phyloP scores from a whole-genome alignment of 2,797 vertebrate species.

The Nothura maculosa region DNA sequence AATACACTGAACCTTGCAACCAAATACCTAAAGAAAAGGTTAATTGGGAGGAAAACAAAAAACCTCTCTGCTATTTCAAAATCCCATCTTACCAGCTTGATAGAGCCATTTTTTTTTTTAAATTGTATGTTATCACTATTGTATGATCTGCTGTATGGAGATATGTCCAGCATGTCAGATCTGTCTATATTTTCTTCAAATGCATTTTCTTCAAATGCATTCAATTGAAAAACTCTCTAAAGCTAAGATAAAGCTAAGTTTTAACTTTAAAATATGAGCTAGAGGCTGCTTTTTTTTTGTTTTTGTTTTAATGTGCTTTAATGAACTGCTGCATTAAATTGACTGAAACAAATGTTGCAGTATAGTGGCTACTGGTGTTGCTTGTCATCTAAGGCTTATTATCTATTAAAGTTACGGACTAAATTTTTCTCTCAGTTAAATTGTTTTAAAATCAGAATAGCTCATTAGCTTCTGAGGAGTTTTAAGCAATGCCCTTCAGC shows the following conservation, averaged over 20 bases:
- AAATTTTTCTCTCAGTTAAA: not conserved
- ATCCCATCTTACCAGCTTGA: not conserved
- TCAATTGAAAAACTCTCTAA: not conserved
- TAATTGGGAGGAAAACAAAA: conserved; percentile 59
- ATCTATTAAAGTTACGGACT: not conserved
- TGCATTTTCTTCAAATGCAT: not conserved
- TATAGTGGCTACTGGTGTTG: not conserved
- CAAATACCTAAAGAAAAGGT: conserved; percentile 19
- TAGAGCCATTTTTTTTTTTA: not conserved
- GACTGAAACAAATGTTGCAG: not conserved
- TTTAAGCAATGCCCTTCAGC: not conserved
- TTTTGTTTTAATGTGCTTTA: not conserved
- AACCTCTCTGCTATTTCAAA: conserved; percentile 2
- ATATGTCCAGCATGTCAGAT: not conserved
- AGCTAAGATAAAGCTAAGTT: not conserved
- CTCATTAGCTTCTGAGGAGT: not conserved
- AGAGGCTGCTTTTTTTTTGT: not conserved
- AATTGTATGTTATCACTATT: not conserved
- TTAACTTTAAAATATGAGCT: not conserved
- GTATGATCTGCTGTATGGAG: not conserved
- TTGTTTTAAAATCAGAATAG: not conserved
- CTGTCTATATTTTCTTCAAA: not conserved
- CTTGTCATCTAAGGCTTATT: not conserved
- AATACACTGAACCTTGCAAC: not conserved
- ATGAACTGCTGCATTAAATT: not conserved